A percentile compares a stretch with the other conserved stretches of the same genome.
These are phyloP conservation scores for Microchrysa polita DNA, from an alignment of 2,888 invertebrate species.

Conservation along the genomic window DNA sequence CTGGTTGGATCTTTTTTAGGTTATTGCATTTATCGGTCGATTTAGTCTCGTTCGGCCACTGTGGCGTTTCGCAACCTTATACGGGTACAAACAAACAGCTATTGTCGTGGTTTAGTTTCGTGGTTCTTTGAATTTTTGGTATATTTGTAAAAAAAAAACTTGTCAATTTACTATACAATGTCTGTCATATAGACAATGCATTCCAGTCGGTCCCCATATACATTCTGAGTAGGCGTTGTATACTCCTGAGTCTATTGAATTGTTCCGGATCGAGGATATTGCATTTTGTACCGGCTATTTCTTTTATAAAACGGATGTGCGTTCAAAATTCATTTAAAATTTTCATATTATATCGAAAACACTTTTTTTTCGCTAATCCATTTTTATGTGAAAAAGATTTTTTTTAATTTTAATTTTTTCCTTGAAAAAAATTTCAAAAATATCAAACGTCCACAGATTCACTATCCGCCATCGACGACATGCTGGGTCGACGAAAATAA, in stretches of 20 bases:
- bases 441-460: conserved; percentile 59
- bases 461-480: conserved; percentile 61
- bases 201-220: not conserved
- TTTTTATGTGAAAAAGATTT: conserved; percentile 15
- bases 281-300: not conserved
- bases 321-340: conserved; percentile 22
- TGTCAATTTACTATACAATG: not conserved
- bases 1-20: not conserved
- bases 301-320: conserved; percentile 35
- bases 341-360: conserved; percentile 1
- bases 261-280: not conserved
- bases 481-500: conserved; percentile 61
- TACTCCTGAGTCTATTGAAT: conserved; percentile 4
- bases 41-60: conserved; percentile 17
- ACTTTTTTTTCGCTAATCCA: not conserved
- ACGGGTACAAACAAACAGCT: conserved; percentile 1
- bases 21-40: not conserved
- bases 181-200: not conserved
- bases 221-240: not conserved
- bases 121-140: not conserved
- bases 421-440: conserved; percentile 6
- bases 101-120: not conserved
- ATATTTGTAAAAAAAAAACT: conserved; percentile 1
- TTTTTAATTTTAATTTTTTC: conserved; percentile 1
- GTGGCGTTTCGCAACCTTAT: conserved; percentile 18